Percentiles rank a stretch among this genome's conserved stretches.
These are phyloP conservation scores for Lathronympha strigana DNA, from an alignment of 2,888 invertebrate species.

Conservation along the genomic window DNA sequence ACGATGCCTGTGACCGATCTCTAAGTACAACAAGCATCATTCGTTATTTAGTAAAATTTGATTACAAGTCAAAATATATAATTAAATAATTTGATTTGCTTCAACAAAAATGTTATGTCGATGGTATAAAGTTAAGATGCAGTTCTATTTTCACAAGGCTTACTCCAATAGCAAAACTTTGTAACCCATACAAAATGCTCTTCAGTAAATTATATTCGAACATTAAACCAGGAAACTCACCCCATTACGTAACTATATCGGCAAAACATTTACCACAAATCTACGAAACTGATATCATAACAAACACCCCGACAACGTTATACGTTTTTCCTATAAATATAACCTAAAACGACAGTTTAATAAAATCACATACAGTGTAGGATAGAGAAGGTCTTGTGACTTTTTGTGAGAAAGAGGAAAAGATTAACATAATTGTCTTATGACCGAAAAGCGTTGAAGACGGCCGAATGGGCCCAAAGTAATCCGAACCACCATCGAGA, in stretches of 20 bases:
- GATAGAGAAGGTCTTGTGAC: not conserved
- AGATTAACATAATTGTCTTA: conserved; percentile 13
- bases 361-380: not conserved
- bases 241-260: not conserved
- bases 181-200: not conserved
- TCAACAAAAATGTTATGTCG: too few species aligned
- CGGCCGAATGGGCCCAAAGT: not conserved
- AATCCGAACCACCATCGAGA: conserved; percentile 2
- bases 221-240: not conserved
- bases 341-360: not conserved
- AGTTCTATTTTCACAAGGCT: not conserved
- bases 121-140: not conserved
- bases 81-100: too few species aligned
- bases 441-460: conserved; percentile 6
- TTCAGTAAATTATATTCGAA: not conserved
- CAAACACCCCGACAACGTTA: not conserved
- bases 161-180: not conserved
- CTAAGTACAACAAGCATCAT: too few species aligned
- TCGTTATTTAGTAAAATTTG: too few species aligned
- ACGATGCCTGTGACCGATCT: too few species aligned
- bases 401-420: not conserved
- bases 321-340: conserved; percentile 12
- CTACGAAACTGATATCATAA: conserved; percentile 11
- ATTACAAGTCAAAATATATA: too few species aligned
- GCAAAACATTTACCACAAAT: conserved; percentile 9